phyloP scores from a whole-genome alignment of 2,113 vertebrate genomes.

The Toxotes chatareus region DNA sequence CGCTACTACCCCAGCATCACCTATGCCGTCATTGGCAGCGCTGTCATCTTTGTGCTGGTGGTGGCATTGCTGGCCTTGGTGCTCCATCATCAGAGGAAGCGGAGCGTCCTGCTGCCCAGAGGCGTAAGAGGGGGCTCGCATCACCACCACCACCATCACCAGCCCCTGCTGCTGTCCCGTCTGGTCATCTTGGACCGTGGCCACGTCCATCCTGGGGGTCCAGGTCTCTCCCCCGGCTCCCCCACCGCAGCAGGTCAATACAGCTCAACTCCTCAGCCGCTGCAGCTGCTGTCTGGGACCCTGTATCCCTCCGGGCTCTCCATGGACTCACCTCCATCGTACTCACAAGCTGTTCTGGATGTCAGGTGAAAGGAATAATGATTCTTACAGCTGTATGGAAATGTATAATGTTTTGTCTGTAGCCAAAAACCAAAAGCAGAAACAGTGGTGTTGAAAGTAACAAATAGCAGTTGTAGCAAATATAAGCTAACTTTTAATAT shows the following conservation, averaged over 20 bases:
- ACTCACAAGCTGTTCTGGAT: slow-evolving; percentile 94
- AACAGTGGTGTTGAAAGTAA: background rate
- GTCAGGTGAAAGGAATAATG: slow-evolving; percentile 84
- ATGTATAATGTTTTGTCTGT: background rate
- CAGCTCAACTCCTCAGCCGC: slow-evolving; percentile 87
- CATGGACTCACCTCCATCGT: slow-evolving; percentile 93
- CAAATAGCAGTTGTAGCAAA: background rate
- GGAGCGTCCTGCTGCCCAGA: slow-evolving; percentile 91
- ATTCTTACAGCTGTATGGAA: slow-evolving; percentile 5
- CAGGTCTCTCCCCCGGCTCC: slow-evolving; percentile 82
- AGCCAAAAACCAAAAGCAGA: slow-evolving; percentile 3
- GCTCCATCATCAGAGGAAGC: slow-evolving; percentile 95
- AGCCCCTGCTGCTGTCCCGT: slow-evolving; percentile 94
- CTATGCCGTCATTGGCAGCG: slow-evolving; percentile 96
- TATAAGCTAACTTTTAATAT: background rate
- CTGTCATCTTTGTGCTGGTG: slow-evolving; percentile 94
- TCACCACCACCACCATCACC: slow-evolving; percentile 89
- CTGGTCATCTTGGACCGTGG: slow-evolving; percentile 94
- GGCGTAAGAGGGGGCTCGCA: slow-evolving; percentile 77
- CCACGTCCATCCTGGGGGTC: slow-evolving; percentile 77
- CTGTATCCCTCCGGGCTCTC: slow-evolving; percentile 84
- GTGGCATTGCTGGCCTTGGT: slow-evolving; percentile 94
- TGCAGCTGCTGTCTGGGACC: slow-evolving; percentile 91
- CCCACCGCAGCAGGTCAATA: slow-evolving; percentile 86
- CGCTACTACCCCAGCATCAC: slow-evolving; percentile 97